A percentile compares a stretch with the other conserved stretches of the same genome.
These are phyloP conservation scores for Alviniconcha strummeri DNA, from an alignment of 2,888 invertebrate species.

Conservation along the genomic window DNA sequence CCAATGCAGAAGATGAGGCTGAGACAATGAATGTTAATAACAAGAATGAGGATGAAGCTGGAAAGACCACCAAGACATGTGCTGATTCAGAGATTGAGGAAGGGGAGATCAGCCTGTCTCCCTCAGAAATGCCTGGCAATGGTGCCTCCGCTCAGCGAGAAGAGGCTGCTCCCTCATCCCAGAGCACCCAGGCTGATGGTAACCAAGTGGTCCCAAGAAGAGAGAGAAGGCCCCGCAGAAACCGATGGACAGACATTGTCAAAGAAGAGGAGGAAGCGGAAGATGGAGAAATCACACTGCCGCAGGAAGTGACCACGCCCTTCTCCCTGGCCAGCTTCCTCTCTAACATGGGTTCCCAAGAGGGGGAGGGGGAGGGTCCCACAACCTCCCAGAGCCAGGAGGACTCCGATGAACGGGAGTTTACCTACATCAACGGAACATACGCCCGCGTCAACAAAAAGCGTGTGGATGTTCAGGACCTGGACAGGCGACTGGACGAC, in stretches of 20 bases:
- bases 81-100: too few relatives aligned
- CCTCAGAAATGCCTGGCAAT: too few relatives aligned
- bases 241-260: neutral
- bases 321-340: constrained; percentile 30
- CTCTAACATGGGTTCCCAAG: neutral
- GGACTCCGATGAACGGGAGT: neutral
- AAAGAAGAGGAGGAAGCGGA: constrained; percentile 5
- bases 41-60: too few relatives aligned
- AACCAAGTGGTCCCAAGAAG: neutral
- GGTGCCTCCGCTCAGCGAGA: too few relatives aligned
- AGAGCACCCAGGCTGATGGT: too few relatives aligned
- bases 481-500: constrained; percentile 21
- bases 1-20: neutral
- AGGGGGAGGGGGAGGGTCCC: neutral
- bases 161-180: too few relatives aligned
- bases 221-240: neutral
- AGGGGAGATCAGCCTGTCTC: too few relatives aligned
- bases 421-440: constrained; percentile 12
- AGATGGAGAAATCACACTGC: neutral
- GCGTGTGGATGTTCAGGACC: constrained; percentile 15
- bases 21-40: too few relatives aligned
- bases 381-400: neutral
- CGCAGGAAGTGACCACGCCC: constrained; percentile 18
- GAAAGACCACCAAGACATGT: neutral
- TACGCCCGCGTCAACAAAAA: constrained; percentile 19